These are phyloP conservation scores for Tachysurus fulvidraco DNA, from an alignment of 2,113 vertebrate genomes.

Conservation along the genomic window DNA sequence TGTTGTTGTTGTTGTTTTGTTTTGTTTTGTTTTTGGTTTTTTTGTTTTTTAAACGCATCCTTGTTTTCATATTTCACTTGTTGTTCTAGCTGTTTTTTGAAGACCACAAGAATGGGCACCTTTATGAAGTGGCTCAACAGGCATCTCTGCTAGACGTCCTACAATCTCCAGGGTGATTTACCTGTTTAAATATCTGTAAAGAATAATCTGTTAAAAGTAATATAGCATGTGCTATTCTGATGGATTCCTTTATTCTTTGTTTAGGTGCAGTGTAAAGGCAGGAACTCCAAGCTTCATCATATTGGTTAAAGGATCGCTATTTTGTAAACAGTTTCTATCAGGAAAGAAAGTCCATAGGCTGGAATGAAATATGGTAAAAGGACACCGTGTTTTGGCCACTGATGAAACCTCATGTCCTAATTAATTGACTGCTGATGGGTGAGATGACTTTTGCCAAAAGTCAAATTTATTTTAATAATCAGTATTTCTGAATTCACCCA, in stretches of 20 bases:
- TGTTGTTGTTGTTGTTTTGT: background rate
- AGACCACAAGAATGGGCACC: slow-evolving; percentile 74
- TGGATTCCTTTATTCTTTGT: slow-evolving; percentile 46
- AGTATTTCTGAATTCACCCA: background rate
- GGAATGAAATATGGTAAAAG: slow-evolving; percentile 48
- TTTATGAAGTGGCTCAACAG: slow-evolving; percentile 73
- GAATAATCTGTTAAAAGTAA: background rate
- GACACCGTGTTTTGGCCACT: background rate
- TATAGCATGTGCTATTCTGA: background rate
- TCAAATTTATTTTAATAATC: slow-evolving; percentile 3
- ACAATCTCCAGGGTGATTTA: slow-evolving; percentile 81
- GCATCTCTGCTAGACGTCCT: slow-evolving; percentile 76
- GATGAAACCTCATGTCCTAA: background rate
- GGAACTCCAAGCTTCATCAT: slow-evolving; percentile 83
- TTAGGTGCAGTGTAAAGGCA: slow-evolving; percentile 84
- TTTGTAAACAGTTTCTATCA: slow-evolving; percentile 77
- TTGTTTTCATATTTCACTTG: background rate
- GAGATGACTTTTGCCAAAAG: background rate
- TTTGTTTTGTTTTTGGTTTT: background rate
- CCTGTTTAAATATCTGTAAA: background rate
- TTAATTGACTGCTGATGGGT: background rate
- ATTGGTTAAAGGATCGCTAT: slow-evolving; percentile 77
- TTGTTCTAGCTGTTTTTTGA: slow-evolving; percentile 86
- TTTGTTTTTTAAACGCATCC: background rate
- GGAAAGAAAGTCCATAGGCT: slow-evolving; percentile 74